Conservation (phyloP, 2,888 invertebrate species). For the Euzophera pinguis region DNA sequence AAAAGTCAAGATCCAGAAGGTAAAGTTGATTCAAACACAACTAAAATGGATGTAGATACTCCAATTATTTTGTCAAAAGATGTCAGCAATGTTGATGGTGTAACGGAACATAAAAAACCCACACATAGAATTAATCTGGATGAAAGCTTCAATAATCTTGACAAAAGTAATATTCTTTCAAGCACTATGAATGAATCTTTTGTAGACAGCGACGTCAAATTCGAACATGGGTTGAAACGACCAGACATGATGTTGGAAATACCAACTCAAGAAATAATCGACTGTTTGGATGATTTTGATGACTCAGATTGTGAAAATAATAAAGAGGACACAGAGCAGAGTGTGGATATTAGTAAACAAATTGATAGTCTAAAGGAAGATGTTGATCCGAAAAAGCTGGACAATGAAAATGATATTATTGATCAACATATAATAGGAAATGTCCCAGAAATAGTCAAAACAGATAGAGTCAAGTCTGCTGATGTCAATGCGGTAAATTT, state of each 20-base stretch:
- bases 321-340: neutral
- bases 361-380: neutral
- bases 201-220: constrained; percentile 15
- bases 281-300: constrained; percentile 33
- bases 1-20: neutral
- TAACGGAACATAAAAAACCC: neutral
- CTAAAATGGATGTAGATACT: neutral
- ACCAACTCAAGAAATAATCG: constrained; percentile 54
- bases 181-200: constrained; percentile 17
- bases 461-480: neutral
- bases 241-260: constrained; percentile 66
- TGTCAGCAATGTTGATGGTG: neutral
- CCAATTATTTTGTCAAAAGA: neutral
- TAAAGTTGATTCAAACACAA: neutral
- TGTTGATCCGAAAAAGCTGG: neutral
- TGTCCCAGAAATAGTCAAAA: neutral
- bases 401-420: neutral
- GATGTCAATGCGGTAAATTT: too few relatives aligned
- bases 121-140: neutral
- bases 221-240: constrained; percentile 44
- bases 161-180: neutral
- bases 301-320: constrained; percentile 9
- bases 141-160: neutral
- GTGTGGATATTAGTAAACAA: neutral
- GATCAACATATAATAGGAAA: neutral